Base-by-base conservation (phyloP, 64 coral and sea anemone species). In the Cladopsammia gracilis region DNA sequence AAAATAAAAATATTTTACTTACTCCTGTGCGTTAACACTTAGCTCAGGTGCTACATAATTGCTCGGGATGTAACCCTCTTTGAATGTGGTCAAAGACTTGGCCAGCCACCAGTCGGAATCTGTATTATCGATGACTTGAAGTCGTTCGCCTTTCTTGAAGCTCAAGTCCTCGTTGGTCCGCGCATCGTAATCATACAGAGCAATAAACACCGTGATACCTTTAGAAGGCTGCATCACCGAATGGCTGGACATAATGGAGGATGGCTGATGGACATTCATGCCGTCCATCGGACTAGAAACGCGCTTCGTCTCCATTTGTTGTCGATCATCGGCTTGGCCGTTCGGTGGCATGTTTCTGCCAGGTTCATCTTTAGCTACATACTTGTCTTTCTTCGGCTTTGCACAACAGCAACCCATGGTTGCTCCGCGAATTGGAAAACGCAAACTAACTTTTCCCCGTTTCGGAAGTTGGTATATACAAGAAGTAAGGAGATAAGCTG, bases 61-160 rank as follows among this genome's bases (percentile, higher is more conserved):
- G 78, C 98, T 96, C 20, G 98, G 98, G 13, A 99, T 99, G 84
- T 99, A 99, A 11, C 98, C 98, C 76, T 99, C 94, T 45, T 90
- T 86, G 52, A 90, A 71, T 45, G 98, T 94, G 2, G 77, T 56
- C 60, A 99, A 71, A 75, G 98, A 99, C 24, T 90, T 96, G 62
- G 98, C 98, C 45, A 99, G 89, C 98, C 98, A 99, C 98, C 98
- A 99, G 77, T 99, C 98, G 61, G 94, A 89, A 91, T 99, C 98
- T 7, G 94, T 96, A 80, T 96, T 99, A 42, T 99, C 98, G 16
- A 99, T 68, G 25, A 99, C 89, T 83, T 99, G 98, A 79, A 99
- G 89, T 67, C 94, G 79, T 75, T 99, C 98, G 70, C 94, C 92
- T 94, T 99, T 99, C 83, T 76, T 94, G 78, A 99, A 99, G 78